Evolutionary conservation across 2,797 vertebrate species (phyloP).

Genomic region (Lagocephalus sceleratus): DNA sequence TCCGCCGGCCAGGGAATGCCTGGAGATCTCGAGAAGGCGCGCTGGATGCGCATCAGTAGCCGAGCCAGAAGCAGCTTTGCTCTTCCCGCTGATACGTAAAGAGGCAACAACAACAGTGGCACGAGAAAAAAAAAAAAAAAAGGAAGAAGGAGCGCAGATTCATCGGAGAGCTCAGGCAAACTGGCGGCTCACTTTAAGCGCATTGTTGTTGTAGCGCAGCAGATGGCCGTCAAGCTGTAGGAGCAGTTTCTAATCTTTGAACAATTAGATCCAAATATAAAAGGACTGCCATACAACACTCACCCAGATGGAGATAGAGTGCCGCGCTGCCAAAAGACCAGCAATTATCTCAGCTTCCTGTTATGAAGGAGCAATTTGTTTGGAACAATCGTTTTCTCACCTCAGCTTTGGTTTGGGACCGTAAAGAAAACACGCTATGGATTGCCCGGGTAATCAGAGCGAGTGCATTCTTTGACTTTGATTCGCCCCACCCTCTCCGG

Average conservation of each 20-base stretch:
- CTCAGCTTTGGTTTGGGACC: conserved; percentile 1
- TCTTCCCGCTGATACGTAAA: neutral
- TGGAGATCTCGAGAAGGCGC: neutral
- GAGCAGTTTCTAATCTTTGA: conserved; percentile 32
- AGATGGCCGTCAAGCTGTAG: conserved; percentile 27
- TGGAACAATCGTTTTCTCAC: conserved; percentile 16
- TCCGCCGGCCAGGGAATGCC: neutral
- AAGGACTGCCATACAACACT: conserved; percentile 13
- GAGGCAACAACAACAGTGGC: too few relatives aligned
- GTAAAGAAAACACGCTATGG: conserved; percentile 9
- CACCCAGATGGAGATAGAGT: conserved; percentile 33
- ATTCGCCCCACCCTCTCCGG: too few relatives aligned
- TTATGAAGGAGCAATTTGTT: conserved; percentile 16
- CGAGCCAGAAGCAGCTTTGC: neutral
- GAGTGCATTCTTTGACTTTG: too few relatives aligned
- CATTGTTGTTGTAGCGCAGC: conserved; percentile 9
- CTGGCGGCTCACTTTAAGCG: conserved; percentile 5
- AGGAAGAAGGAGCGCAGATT: neutral
- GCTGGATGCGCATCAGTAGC: neutral
- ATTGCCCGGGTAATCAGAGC: neutral
- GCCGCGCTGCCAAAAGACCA: conserved; percentile 30
- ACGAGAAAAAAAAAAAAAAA: too few relatives aligned
- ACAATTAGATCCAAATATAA: conserved; percentile 26
- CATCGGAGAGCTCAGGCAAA: neutral
- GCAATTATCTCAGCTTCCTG: conserved; percentile 21